phyloP scores from a whole-genome alignment of 2,113 vertebrate species.

The Zapus hudsonius region DNA sequence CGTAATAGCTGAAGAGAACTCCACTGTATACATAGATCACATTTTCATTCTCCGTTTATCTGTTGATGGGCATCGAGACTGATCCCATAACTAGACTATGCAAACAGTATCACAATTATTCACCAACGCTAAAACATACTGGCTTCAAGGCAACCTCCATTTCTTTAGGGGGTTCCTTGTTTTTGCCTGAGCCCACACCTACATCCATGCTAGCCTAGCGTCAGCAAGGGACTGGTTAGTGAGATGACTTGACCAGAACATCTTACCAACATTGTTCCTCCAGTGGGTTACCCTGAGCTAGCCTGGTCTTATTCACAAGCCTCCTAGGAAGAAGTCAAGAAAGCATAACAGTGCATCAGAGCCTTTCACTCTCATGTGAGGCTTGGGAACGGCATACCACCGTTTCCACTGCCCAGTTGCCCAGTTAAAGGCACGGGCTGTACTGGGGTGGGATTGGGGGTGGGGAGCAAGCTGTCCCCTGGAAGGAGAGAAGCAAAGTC shows the following conservation, averaged over 20 bases:
- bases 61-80: no score
- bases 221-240: background rate
- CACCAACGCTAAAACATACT: no score
- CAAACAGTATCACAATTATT: no score
- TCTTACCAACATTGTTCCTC: background rate
- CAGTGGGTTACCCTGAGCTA: background rate
- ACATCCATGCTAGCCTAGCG: background rate
- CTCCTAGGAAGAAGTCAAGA: background rate
- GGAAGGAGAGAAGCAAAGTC: background rate
- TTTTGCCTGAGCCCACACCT: background rate
- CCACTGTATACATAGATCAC: no score
- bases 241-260: background rate
- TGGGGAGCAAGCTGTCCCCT: background rate
- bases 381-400: background rate
- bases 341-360: background rate
- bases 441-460: no score
- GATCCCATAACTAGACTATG: no score
- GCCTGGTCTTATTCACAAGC: background rate
- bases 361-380: background rate
- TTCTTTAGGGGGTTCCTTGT: background rate
- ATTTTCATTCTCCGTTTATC: no score
- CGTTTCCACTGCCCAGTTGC: background rate
- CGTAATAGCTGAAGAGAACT: no score
- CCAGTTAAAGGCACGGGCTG: background rate
- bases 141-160: no score